Evolutionary conservation across 2,888 invertebrate species (phyloP), one percentile per base, ranked within the genome.

Genomic region (Lepidocyrtoides sp.): DNA sequence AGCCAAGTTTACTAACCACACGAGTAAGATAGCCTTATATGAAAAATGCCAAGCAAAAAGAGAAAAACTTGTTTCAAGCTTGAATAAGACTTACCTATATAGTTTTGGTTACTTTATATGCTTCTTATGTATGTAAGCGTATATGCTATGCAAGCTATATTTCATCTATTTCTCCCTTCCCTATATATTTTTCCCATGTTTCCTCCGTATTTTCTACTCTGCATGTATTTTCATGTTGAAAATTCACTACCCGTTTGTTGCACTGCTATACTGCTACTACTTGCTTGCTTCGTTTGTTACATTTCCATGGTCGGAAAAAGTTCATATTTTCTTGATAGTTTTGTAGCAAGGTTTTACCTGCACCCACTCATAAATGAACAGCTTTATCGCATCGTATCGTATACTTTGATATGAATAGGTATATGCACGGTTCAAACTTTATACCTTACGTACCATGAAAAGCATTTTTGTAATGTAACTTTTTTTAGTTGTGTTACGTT

Each of bases 161-260:
- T 20, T 10, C 17, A 4, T 44, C 2, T 44, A 14, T 72, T 23
- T 17, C 8, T 69, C 14, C n/a, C 10, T 72, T 23, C 44, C 26
- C 72, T 44, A 20, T 2, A 2, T 10, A 17, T 72, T 72, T 72
- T 72, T 72, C 72, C 72, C 72, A 72, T 72, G 72, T 72, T 72
- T 44, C 72, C 72, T 23, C 26, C 26, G 17, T 20, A 10, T 5
- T 41, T 1, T 23, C 20, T 14, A 26, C 66, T 32, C n/a, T n/a
- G 29, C 32, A 32, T 0, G 20, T 12, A 20, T 36, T 36, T 5
- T 36, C 3, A 36, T 36, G 36, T 8, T 51, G 51, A 32, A 32
- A 66, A 32, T 14, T 32, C 17, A 44, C n/a, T n/a, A 72, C 41
- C 72, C 20, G 72, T 72, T 72, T 72, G 69, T 69, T 69, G 69